phyloP scores from a whole-genome alignment of 2,888 invertebrate species.

The Ormyrus rosae region DNA sequence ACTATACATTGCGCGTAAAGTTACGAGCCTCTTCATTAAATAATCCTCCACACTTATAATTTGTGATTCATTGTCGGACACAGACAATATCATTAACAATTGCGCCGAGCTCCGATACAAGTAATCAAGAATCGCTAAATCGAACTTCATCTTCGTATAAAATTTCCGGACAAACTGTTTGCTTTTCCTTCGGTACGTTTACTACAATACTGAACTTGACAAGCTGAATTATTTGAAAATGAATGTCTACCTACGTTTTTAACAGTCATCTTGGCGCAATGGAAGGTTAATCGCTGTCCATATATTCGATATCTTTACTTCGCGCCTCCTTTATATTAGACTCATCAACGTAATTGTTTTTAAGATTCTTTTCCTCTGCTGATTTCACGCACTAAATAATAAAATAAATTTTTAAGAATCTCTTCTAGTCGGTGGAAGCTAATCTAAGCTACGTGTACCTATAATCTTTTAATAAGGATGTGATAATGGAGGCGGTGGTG shows the following conservation, averaged over 20 bases:
- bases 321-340: slow-evolving; percentile 70
- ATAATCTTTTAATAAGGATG: slow-evolving; percentile 7
- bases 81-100: slow-evolving; percentile 48
- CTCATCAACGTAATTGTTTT: slow-evolving; percentile 72
- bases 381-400: slow-evolving; percentile 72
- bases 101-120: slow-evolving; percentile 28
- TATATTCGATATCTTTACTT: slow-evolving; percentile 66
- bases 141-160: slow-evolving; percentile 64
- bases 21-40: slow-evolving; percentile 30
- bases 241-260: slow-evolving; percentile 58
- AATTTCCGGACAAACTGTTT: slow-evolving; percentile 56
- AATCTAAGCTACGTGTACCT: slow-evolving; percentile 25
- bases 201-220: slow-evolving; percentile 62
- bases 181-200: slow-evolving; percentile 45
- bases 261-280: slow-evolving; percentile 54
- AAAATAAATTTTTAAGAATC: slow-evolving; percentile 43
- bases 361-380: slow-evolving; percentile 71
- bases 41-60: slow-evolving; percentile 3
- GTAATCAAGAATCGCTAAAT: slow-evolving; percentile 59
- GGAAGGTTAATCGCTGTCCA: slow-evolving; percentile 71
- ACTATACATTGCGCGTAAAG: slow-evolving; percentile 38
- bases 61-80: slow-evolving; percentile 23
- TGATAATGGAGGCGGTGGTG: background rate
- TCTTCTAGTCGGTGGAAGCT: background rate
- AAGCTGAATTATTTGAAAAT: slow-evolving; percentile 61